These are phyloP conservation scores for Noctua comes DNA, from an alignment of 2,888 invertebrate genomes.

Conservation along the genomic window DNA sequence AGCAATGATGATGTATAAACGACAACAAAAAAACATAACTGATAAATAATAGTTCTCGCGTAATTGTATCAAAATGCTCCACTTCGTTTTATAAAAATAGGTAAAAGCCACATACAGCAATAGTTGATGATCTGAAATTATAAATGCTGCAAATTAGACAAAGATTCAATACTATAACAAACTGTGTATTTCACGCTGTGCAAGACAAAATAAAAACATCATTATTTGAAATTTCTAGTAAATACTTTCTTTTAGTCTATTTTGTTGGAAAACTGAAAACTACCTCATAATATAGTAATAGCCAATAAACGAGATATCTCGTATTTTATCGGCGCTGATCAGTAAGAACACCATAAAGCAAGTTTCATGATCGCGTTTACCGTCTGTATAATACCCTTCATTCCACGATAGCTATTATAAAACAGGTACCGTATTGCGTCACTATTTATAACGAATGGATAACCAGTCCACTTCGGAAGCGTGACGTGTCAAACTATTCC, in stretches of 20 bases:
- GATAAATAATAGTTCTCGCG: not conserved
- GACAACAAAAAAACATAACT: not conserved
- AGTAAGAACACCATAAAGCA: conserved; percentile 14
- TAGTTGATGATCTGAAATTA: not conserved
- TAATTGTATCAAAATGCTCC: not conserved
- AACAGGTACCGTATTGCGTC: conserved; percentile 74
- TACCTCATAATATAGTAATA: not conserved
- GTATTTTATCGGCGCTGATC: conserved; percentile 8
- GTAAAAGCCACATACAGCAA: conserved; percentile 22
- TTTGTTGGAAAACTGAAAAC: not conserved
- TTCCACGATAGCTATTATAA: conserved; percentile 63
- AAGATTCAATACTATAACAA: not conserved
- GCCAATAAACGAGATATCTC: not conserved
- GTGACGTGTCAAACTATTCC: conserved; percentile 86
- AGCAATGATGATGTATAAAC: not conserved
- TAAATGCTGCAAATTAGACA: not conserved
- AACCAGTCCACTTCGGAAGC: conserved; percentile 77
- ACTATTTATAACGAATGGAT: conserved; percentile 73
- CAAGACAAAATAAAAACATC: not conserved
- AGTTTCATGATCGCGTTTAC: conserved; percentile 39
- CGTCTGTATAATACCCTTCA: conserved; percentile 62
- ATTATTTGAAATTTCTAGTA: not conserved
- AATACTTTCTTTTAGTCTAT: not conserved
- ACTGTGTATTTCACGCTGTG: not conserved
- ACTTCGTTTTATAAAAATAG: not conserved